Base-by-base conservation (phyloP, 2,888 invertebrate genomes). In the Laspeyria flexula region DNA sequence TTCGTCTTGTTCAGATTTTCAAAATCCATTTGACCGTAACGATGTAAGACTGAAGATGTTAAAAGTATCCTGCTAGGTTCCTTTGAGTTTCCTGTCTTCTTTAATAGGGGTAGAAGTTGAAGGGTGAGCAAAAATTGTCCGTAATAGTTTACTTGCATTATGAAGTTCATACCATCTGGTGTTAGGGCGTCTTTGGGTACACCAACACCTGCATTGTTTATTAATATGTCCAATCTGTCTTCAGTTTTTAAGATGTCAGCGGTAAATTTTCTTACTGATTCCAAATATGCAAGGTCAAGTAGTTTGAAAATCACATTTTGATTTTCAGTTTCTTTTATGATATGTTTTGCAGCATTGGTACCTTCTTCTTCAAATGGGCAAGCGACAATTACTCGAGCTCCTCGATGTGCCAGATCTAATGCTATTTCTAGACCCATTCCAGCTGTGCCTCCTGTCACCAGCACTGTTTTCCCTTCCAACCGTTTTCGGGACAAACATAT, bases 111-210 rank as follows among this genome's bases (percentile, higher is more conserved):
- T 46, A 97, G 93, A 1, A 99, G 93, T 7, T 99, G 93, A 75
- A 97, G 95, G 0, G 98, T 98, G 23, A 99, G 89, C 21, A 99
- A 90, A 80, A 98, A 98, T 21, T 97, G 96, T 0, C 98, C 98
- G 81, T 96, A 97, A 73, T 98, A 96, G 82, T 99, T 99, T 1
- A 97, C 96, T 30, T 96, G 97, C 96, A 98, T 97, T 6, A 96
- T 96, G 59, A 95, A 86, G 78, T 97, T 97, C 52, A 98, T 85
- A 0, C 96, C 96, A 73, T 98, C 97, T 64, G 94, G 94, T 16
- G 96, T 96, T 47, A 93, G 86, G 1, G 50, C 53, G 1, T 79
- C 93, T 3, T 25, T 31, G 0, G 55, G 53, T 0, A 53, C 29
- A 0, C 95, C 94, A 0, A 96, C 95, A 1, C 97, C 98, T 0